These are phyloP conservation scores for Leptodactylus fuscus DNA, from an alignment of 2,113 vertebrate species.

Conservation along the genomic window DNA sequence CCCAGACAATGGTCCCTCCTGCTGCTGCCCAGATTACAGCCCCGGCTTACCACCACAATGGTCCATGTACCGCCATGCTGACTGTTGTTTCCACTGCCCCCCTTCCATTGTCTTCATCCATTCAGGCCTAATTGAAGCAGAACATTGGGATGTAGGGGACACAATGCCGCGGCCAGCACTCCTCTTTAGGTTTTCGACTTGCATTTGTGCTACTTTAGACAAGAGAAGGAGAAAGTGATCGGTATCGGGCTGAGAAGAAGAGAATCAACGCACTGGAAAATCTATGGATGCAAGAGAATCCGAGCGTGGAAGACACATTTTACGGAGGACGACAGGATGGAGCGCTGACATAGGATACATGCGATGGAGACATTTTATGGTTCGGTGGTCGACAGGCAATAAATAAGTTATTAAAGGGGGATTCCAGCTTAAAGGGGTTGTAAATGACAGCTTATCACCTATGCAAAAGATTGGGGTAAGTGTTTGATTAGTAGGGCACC, in stretches of 20 bases:
- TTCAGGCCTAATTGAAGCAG: slow-evolving; percentile 68
- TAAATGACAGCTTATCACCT: no score
- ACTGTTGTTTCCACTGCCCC: slow-evolving; percentile 63
- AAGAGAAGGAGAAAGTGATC: slow-evolving; percentile 21
- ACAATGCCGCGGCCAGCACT: slow-evolving; percentile 62
- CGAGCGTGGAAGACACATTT: slow-evolving; percentile 44
- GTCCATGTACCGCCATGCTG: slow-evolving; percentile 62
- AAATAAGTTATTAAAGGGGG: neutral
- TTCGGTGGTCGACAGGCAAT: neutral
- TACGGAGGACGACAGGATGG: neutral
- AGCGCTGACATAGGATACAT: neutral
- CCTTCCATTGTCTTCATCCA: slow-evolving; percentile 63
- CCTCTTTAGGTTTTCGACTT: slow-evolving; percentile 19
- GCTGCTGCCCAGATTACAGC: slow-evolving; percentile 73
- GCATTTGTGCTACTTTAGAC: slow-evolving; percentile 27
- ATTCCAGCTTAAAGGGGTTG: neutral
- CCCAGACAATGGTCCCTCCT: slow-evolving; percentile 69
- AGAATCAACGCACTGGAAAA: slow-evolving; percentile 23
- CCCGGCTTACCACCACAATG: slow-evolving; percentile 69
- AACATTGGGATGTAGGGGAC: slow-evolving; percentile 68
- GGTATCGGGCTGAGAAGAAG: slow-evolving; percentile 18
- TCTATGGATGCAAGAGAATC: slow-evolving; percentile 13
- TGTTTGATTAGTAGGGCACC: no score
- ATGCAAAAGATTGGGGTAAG: no score
- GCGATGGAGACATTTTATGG: neutral